A percentile compares a stretch with the other conserved stretches of the same genome.
These are phyloP conservation scores for Cynaeus angustus DNA, from an alignment of 2,888 invertebrate genomes.

Conservation along the genomic window DNA sequence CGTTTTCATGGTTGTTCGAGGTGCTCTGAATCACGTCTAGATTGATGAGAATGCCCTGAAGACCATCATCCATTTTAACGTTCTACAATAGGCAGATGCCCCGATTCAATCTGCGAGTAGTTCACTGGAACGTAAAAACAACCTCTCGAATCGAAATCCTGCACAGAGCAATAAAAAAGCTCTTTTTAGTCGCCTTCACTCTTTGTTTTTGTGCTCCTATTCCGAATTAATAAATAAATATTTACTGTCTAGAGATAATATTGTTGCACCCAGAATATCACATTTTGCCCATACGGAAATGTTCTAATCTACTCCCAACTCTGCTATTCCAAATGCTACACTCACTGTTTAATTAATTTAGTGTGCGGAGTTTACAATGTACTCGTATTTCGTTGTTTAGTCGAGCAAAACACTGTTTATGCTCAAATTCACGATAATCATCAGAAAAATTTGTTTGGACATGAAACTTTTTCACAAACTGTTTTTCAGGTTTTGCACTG, in stretches of 20 bases:
- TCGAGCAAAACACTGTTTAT: neutral
- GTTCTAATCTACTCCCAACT: slow-evolving; percentile 4
- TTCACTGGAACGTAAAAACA: slow-evolving; percentile 9
- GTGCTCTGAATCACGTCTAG: slow-evolving; percentile 22
- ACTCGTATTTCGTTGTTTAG: neutral
- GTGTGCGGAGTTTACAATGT: slow-evolving; percentile 4
- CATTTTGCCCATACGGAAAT: neutral
- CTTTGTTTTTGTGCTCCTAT: neutral
- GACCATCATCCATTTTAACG: slow-evolving; percentile 26
- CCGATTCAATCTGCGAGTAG: slow-evolving; percentile 11
- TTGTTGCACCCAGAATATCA: neutral
- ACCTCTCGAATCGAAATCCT: slow-evolving; percentile 1
- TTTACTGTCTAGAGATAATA: neutral
- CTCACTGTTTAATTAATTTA: slow-evolving; percentile 1
- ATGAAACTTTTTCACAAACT: neutral
- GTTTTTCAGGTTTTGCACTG: too few relatives aligned
- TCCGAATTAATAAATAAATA: neutral
- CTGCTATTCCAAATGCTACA: neutral
- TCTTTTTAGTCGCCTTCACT: neutral
- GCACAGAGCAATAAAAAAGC: neutral
- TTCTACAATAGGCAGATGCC: slow-evolving; percentile 15
- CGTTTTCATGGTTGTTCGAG: slow-evolving; percentile 19
- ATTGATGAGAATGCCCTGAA: slow-evolving; percentile 31
- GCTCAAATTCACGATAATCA: too few relatives aligned
- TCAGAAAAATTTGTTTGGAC: neutral